Conservation (phyloP, 2,113 vertebrate genomes). For the Eublepharis macularius region DNA sequence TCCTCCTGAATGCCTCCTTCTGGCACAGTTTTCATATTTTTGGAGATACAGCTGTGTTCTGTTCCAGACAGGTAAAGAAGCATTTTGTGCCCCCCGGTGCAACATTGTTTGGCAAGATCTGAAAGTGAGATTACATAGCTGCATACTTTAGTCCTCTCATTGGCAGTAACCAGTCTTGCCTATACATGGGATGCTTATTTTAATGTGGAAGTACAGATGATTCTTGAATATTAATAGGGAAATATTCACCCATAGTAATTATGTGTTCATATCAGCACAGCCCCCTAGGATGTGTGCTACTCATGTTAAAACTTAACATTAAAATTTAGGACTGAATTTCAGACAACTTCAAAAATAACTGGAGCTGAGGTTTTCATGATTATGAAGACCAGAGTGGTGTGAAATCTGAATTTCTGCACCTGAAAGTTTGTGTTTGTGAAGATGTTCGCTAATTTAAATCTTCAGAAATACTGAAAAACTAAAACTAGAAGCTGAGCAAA, state of each 20-base stretch:
- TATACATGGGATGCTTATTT: slow-evolving; percentile 6
- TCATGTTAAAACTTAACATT: slow-evolving; percentile 27
- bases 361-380: background rate
- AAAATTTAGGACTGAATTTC: background rate
- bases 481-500: too few relatives aligned
- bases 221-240: slow-evolving; percentile 35
- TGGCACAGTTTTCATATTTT: background rate
- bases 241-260: slow-evolving; percentile 31
- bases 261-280: background rate
- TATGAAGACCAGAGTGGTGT: background rate
- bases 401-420: background rate
- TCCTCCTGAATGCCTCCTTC: background rate
- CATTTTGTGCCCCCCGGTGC: too few relatives aligned
- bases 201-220: background rate
- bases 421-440: background rate
- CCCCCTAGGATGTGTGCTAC: background rate
- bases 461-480: background rate
- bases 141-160: background rate
- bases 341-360: background rate
- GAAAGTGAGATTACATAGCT: background rate
- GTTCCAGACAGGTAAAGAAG: background rate
- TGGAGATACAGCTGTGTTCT: background rate
- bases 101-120: background rate
- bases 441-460: background rate
- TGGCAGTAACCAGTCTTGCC: background rate